A percentile compares a stretch with the other conserved stretches of the same genome.
These are phyloP conservation scores for Lasaia peninsularis DNA, from an alignment of 1,140 invertebrate species.

Conservation along the genomic window DNA sequence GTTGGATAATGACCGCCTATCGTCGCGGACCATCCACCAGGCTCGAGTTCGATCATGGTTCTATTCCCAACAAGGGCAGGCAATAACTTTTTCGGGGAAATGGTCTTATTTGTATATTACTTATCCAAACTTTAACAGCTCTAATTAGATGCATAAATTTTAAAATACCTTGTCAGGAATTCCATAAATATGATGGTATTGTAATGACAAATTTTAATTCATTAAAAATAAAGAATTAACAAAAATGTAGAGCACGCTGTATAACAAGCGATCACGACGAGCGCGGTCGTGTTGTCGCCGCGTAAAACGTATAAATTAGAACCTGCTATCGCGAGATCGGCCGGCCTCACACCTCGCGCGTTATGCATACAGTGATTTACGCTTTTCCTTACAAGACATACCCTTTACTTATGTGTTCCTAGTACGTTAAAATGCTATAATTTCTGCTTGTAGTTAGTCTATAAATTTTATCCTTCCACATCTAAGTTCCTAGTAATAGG, in stretches of 20 bases:
- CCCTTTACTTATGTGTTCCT: conserved; percentile 38
- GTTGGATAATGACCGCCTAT: no score
- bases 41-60: no score
- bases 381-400: conserved; percentile 48
- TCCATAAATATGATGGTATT: neutral
- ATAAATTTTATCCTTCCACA: conserved; percentile 11
- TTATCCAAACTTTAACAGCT: no score
- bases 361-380: conserved; percentile 64
- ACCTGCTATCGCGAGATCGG: conserved; percentile 63
- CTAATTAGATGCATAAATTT: no score
- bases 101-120: no score
- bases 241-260: conserved; percentile 32
- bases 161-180: no score
- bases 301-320: conserved; percentile 75
- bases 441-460: conserved; percentile 5
- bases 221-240: neutral
- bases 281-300: conserved; percentile 64
- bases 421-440: conserved; percentile 14
- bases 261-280: conserved; percentile 42
- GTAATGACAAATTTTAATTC: neutral
- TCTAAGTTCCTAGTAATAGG: conserved; percentile 16
- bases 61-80: no score
- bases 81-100: no score
- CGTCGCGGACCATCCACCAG: no score
- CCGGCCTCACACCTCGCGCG: conserved; percentile 71